Percentiles rank a stretch among this genome's conserved stretches.
These are phyloP conservation scores for Butastur rufipennis DNA, from an alignment of 2,113 vertebrate genomes.

Conservation along the genomic window DNA sequence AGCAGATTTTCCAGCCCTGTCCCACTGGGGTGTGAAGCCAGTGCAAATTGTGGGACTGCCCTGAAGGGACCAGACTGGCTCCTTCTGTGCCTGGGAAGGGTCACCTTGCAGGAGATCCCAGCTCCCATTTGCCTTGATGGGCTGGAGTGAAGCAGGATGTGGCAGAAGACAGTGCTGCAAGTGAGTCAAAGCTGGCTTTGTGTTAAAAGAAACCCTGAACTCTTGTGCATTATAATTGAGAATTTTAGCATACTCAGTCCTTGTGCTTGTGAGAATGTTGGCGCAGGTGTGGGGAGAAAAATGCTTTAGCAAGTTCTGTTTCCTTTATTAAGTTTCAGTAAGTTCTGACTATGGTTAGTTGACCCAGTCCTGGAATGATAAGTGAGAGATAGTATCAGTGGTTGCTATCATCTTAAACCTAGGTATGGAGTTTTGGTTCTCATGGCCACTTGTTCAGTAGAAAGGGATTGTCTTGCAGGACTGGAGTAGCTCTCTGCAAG, in stretches of 20 bases:
- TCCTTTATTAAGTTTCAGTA: background rate
- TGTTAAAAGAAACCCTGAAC: background rate
- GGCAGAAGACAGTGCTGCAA: background rate
- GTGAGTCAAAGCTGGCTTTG: background rate
- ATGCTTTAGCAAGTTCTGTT: background rate
- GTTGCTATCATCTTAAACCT: background rate
- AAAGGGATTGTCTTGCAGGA: background rate
- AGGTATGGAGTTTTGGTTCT: constrained; percentile 31
- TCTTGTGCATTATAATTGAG: background rate
- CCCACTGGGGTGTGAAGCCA: background rate
- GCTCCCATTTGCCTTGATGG: background rate
- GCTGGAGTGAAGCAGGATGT: background rate
- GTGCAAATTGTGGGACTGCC: background rate
- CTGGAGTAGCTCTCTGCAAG: background rate
- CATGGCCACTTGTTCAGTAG: background rate
- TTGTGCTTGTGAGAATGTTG: fast-evolving
- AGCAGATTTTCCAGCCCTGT: background rate
- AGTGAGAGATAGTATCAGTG: background rate
- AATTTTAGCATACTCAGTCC: background rate
- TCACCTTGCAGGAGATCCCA: background rate
- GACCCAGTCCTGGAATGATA: background rate
- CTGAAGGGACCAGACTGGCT: background rate
- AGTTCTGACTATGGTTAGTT: background rate
- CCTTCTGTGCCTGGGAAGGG: background rate
- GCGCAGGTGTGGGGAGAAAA: background rate